phyloP scores from a whole-genome alignment of 2,888 invertebrate species.

The Oscheius myriophilus region DNA sequence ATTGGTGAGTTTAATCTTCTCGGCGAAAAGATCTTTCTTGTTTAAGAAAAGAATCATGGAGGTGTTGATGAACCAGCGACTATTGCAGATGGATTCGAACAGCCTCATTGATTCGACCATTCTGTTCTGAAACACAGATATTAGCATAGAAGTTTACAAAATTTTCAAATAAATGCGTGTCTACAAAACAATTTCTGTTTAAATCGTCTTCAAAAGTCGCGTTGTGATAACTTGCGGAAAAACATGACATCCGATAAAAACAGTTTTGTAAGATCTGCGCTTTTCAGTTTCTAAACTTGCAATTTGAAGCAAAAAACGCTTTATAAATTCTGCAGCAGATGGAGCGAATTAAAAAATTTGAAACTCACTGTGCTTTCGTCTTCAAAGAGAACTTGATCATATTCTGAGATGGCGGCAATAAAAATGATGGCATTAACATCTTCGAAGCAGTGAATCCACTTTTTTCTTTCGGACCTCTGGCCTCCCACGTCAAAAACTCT shows the following conservation, averaged over 20 bases:
- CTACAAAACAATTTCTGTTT: too few relatives aligned
- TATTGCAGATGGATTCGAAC: conserved; percentile 69
- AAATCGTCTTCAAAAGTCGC: too few relatives aligned
- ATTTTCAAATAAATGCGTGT: too few relatives aligned
- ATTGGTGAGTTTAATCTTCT: conserved; percentile 63
- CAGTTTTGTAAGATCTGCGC: too few relatives aligned
- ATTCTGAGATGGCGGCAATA: conserved; percentile 62
- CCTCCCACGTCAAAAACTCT: conserved; percentile 70
- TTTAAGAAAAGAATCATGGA: conserved; percentile 70
- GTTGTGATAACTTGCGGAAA: too few relatives aligned
- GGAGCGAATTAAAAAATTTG: not conserved
- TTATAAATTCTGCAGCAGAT: too few relatives aligned
- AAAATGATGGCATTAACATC: conserved; percentile 70
- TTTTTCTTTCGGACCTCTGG: conserved; percentile 68
- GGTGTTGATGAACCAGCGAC: conserved; percentile 70
- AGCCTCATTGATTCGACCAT: conserved; percentile 70
- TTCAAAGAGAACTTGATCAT: conserved; percentile 69
- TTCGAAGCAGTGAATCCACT: conserved; percentile 66
- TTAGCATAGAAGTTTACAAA: too few relatives aligned
- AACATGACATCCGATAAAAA: too few relatives aligned
- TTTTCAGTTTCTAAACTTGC: too few relatives aligned
- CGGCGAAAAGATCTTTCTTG: conserved; percentile 68
- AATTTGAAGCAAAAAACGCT: too few relatives aligned
- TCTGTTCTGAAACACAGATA: conserved; percentile 61
- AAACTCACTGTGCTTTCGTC: conserved; percentile 67